Percentiles rank a stretch among this genome's conserved stretches.
These are phyloP conservation scores for Lepus timidus DNA, from an alignment of 2,113 vertebrate genomes.

Conservation along the genomic window DNA sequence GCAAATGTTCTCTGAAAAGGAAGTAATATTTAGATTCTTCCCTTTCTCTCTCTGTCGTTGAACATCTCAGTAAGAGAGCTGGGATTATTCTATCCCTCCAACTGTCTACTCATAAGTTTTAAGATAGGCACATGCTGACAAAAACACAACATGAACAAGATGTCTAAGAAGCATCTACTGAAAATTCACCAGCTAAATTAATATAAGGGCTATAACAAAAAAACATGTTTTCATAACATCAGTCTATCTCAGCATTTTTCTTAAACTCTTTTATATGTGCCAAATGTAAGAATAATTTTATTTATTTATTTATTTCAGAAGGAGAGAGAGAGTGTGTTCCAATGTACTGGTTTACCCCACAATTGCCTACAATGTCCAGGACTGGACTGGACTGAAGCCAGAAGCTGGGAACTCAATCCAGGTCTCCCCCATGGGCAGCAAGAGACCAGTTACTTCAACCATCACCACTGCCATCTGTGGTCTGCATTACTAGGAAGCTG, in stretches of 20 bases:
- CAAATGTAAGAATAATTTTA: too few relatives aligned
- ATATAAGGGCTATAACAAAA: neutral
- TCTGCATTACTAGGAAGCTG: too few relatives aligned
- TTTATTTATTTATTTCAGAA: too few relatives aligned
- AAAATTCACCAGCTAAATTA: conserved; percentile 48
- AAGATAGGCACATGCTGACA: neutral
- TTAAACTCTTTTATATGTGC: neutral
- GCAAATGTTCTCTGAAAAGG: neutral
- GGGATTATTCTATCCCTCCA: neutral
- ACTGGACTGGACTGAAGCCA: too few relatives aligned
- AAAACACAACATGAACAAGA: neutral
- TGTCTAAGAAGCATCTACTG: conserved; percentile 19
- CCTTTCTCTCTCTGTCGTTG: neutral
- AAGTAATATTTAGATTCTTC: neutral
- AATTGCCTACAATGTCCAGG: too few relatives aligned
- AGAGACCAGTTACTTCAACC: too few relatives aligned
- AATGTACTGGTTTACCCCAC: too few relatives aligned
- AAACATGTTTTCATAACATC: neutral
- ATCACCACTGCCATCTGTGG: too few relatives aligned
- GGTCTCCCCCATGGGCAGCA: too few relatives aligned
- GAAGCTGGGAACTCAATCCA: too few relatives aligned
- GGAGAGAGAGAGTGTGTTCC: too few relatives aligned
- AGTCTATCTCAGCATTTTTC: neutral
- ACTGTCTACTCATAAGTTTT: neutral
- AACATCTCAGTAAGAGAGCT: neutral